phyloP scores from a whole-genome alignment of 2,888 invertebrate genomes.

The Artemia sp. region DNA sequence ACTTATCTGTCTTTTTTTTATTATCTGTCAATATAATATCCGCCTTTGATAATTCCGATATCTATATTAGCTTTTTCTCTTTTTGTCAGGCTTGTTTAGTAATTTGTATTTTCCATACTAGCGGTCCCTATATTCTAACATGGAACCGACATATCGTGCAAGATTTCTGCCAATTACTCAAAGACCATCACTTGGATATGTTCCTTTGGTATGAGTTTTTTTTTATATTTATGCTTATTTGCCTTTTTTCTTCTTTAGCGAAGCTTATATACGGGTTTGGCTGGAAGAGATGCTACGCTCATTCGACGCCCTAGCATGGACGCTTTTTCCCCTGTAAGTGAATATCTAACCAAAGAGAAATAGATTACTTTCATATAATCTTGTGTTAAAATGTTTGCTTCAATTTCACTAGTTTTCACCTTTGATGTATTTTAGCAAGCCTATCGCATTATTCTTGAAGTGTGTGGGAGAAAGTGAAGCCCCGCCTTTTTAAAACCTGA shows the following conservation, averaged over 20 bases:
- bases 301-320: conserved; percentile 4
- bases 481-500: too few relatives aligned
- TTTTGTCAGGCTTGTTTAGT: background rate
- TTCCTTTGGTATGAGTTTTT: background rate
- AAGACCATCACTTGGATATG: conserved; percentile 9
- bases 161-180: conserved; percentile 5
- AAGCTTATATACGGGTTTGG: conserved; percentile 14
- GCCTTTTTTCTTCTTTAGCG: background rate
- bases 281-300: background rate
- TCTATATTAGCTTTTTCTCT: background rate
- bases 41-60: too few relatives aligned
- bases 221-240: background rate
- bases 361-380: too few relatives aligned
- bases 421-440: too few relatives aligned
- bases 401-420: too few relatives aligned
- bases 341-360: too few relatives aligned
- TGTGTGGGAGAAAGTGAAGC: too few relatives aligned
- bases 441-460: too few relatives aligned
- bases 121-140: conserved; percentile 5
- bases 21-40: too few relatives aligned
- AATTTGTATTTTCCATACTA: background rate
- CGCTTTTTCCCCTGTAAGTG: conserved; percentile 6
- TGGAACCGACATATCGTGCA: conserved; percentile 5
- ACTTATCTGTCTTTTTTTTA: too few relatives aligned
- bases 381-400: too few relatives aligned